Percentiles rank a stretch among this genome's conserved stretches.
Conservation (phyloP, 2,888 invertebrate species). For the Andrena praecox region DNA sequence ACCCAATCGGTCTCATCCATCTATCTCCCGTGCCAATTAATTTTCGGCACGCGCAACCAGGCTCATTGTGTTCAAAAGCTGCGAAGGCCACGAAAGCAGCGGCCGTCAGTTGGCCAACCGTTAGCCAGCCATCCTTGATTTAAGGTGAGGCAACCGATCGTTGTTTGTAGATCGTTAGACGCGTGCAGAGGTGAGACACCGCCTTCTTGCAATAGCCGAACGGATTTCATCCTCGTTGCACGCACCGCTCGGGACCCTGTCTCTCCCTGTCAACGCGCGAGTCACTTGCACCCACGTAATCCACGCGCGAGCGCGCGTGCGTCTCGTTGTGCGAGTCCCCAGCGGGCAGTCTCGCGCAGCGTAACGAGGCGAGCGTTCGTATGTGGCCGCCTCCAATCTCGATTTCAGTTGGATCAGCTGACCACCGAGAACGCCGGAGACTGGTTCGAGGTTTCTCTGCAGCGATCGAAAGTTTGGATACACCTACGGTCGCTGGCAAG, state of each 20-base stretch:
- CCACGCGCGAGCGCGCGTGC: slow-evolving; percentile 3
- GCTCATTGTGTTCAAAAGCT: slow-evolving; percentile 55
- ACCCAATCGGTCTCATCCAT: slow-evolving; percentile 12
- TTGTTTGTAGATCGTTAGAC: slow-evolving; percentile 33
- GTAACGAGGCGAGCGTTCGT: slow-evolving; percentile 52
- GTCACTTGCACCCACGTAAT: slow-evolving; percentile 57
- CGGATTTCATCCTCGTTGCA: slow-evolving; percentile 24
- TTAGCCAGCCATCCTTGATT: slow-evolving; percentile 57
- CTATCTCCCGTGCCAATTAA: slow-evolving; percentile 56
- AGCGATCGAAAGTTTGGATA: neutral
- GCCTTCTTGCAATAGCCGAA: neutral
- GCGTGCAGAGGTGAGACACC: neutral
- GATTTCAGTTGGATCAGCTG: slow-evolving; percentile 48
- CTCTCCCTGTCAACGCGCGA: slow-evolving; percentile 20
- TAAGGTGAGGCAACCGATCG: slow-evolving; percentile 28
- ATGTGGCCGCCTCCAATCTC: slow-evolving; percentile 34
- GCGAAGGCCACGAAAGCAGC: slow-evolving; percentile 64
- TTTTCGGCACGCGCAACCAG: slow-evolving; percentile 59
- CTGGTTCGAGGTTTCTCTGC: slow-evolving; percentile 13
- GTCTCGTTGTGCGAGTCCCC: neutral
- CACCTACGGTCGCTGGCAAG: neutral
- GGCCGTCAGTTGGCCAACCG: slow-evolving; percentile 49
- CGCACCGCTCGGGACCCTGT: neutral
- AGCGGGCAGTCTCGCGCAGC: neutral
- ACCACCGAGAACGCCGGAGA: slow-evolving; percentile 40